Evolutionary conservation across 2,888 invertebrate species (phyloP).

Genomic region (Hoplodrina blanda): DNA sequence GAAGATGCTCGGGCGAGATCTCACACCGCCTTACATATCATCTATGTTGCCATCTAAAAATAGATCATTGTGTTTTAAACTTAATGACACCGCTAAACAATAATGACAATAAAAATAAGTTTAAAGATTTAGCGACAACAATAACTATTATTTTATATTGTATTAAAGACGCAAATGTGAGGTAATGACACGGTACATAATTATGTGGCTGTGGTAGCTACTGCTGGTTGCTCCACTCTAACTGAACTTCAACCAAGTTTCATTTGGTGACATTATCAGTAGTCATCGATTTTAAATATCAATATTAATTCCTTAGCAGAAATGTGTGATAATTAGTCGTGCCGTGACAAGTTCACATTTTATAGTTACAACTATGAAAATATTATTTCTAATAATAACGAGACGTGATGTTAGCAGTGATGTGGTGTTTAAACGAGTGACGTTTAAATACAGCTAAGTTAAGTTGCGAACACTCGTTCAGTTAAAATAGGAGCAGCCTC

Average conservation of each 20-base stretch:
- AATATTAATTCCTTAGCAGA: conserved; percentile 31
- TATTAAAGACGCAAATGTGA: conserved; percentile 85
- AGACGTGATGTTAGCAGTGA: conserved; percentile 72
- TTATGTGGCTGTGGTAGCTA: conserved; percentile 74
- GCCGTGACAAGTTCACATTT: conserved; percentile 56
- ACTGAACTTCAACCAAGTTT: conserved; percentile 73
- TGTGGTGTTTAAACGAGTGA: conserved; percentile 67
- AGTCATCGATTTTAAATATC: conserved; percentile 25
- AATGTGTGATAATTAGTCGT: conserved; percentile 52
- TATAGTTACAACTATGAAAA: conserved; percentile 54
- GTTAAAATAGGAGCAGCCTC: conserved; percentile 81
- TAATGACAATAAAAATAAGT: conserved; percentile 83
- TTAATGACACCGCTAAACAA: conserved; percentile 83
- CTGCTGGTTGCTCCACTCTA: conserved; percentile 76
- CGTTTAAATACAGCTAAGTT: conserved; percentile 55
- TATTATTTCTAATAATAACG: conserved; percentile 53
- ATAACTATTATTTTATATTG: conserved; percentile 83
- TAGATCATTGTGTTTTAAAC: conserved; percentile 82
- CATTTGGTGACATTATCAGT: conserved; percentile 22
- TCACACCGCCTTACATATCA: conserved; percentile 81
- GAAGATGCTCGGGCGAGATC: conserved; percentile 78
- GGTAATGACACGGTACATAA: conserved; percentile 85
- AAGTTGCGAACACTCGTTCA: conserved; percentile 70
- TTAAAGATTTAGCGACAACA: conserved; percentile 86
- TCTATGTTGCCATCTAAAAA: conserved; percentile 84